Evolutionary conservation across 2,888 invertebrate species (phyloP), one percentile per base, ranked within the genome.

Genomic region (Molanna angustata): DNA sequence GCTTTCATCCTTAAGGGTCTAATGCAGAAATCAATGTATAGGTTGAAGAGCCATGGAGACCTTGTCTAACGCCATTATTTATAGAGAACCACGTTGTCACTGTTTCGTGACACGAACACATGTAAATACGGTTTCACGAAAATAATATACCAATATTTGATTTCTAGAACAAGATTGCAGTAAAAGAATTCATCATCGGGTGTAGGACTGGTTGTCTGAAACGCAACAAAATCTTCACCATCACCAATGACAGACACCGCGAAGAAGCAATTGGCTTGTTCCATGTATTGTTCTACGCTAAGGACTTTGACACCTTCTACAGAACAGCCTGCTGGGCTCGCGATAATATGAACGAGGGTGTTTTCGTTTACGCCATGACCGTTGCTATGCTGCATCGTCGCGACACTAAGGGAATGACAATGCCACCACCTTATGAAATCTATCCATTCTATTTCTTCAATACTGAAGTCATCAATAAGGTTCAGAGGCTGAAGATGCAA

Each of bases 391-490:
- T 85, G 67, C 86, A 87, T 67, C 80, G 86, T 43, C 66, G 68
- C 4, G 87, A 88, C 65, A 81, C 82, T 67, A 73, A 76, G 54
- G 85, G 84, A 41, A 72, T 89, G 59, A 74, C 80, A 41, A 67
- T 89, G 18, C 89, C 90, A 18, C 80, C 88, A 20, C 80, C 83
- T 40, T 89, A 89, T 66, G 90, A 90, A 70, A 80, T 89, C 67
- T 81, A 83, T 70, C 90, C 90, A 2, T 82, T 86, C 67, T 80
- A 83, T 71, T 89, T 87, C 76, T 83, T 88, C 66, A 84, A 85
- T 69, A 73, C 80, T 62, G 81, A 86, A 63, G 76, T 86, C 63
- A 83, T 90, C 61, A 80, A 83, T 63, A 79, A 84, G 63, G 86
- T 83, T 1, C 77, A 83, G 62, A 73, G 79, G 66, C 74, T 83